Evolutionary conservation across 2,888 invertebrate species (phyloP).

Genomic region (Mamestra brassicae): DNA sequence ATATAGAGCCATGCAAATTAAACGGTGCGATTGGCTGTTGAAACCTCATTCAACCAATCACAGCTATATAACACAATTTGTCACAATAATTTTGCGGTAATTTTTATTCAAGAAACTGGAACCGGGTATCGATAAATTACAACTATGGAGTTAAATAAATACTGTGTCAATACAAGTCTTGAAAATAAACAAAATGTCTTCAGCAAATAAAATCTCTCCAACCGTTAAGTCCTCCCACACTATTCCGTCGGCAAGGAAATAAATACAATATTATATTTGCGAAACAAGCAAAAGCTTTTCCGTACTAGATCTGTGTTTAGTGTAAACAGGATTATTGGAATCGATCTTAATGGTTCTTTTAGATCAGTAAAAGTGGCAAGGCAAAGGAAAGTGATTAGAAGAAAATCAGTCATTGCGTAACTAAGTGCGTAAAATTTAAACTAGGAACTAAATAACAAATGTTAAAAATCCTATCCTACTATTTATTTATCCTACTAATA

Average conservation of each 20-base stretch:
- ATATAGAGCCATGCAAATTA: too few species aligned
- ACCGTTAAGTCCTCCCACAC: background rate
- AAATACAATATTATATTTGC: conserved; percentile 24
- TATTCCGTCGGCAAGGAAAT: conserved; percentile 9
- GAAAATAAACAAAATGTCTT: conserved; percentile 7
- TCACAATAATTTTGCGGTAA: too few species aligned
- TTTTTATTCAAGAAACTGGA: too few species aligned
- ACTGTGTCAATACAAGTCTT: background rate
- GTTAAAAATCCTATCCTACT: too few species aligned
- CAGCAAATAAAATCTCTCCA: background rate
- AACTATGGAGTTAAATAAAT: background rate
- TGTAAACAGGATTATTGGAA: conserved; percentile 3
- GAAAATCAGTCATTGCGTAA: too few species aligned
- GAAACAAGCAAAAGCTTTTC: conserved; percentile 49
- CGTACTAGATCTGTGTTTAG: conserved; percentile 16
- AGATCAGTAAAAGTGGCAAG: background rate
- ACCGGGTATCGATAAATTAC: background rate
- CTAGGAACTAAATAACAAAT: too few species aligned
- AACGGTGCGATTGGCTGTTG: too few species aligned
- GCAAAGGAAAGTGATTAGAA: background rate
- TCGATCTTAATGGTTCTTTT: conserved; percentile 8
- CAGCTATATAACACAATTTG: too few species aligned
- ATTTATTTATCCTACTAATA: too few species aligned
- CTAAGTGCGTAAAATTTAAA: too few species aligned
- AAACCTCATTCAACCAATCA: too few species aligned